Conservation (phyloP, 2,113 vertebrate genomes). For the Oncorhynchus gorbuscha region DNA sequence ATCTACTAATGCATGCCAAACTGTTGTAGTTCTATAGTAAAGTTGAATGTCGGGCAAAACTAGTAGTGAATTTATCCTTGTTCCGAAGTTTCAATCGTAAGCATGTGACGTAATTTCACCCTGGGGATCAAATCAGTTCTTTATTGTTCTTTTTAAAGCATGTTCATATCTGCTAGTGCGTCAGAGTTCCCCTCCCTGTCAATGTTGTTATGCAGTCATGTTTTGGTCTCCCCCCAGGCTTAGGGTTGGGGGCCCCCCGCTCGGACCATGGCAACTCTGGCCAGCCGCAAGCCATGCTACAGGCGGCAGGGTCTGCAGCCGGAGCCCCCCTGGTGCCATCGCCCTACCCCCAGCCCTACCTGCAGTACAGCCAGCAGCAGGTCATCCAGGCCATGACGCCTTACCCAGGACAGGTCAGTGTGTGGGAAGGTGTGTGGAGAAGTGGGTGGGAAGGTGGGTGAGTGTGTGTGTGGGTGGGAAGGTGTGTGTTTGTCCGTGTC, state of each 20-base stretch:
- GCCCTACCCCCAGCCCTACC: slow-evolving; percentile 84
- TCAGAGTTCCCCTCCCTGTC: neutral
- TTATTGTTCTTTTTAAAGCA: too few species aligned
- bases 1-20: too few species aligned
- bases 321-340: slow-evolving; percentile 86
- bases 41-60: too few species aligned
- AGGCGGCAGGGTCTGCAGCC: slow-evolving; percentile 82
- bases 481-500: neutral
- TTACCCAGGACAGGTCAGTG: slow-evolving; percentile 84
- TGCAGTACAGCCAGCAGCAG: slow-evolving; percentile 86
- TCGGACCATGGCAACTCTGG: slow-evolving; percentile 83
- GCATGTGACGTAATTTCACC: too few species aligned
- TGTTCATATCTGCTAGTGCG: neutral
- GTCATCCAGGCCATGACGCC: slow-evolving; percentile 87
- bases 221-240: slow-evolving; percentile 64
- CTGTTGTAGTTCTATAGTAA: too few species aligned
- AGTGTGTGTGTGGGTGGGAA: neutral
- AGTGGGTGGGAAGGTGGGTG: neutral
- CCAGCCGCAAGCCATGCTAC: slow-evolving; percentile 76
- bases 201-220: neutral
- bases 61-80: too few species aligned
- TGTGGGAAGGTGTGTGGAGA: neutral
- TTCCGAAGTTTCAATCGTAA: too few species aligned
- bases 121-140: too few species aligned
- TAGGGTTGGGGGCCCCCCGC: slow-evolving; percentile 78